These are phyloP conservation scores for Charanyca ferruginea DNA, from an alignment of 2,888 invertebrate species.

Conservation along the genomic window DNA sequence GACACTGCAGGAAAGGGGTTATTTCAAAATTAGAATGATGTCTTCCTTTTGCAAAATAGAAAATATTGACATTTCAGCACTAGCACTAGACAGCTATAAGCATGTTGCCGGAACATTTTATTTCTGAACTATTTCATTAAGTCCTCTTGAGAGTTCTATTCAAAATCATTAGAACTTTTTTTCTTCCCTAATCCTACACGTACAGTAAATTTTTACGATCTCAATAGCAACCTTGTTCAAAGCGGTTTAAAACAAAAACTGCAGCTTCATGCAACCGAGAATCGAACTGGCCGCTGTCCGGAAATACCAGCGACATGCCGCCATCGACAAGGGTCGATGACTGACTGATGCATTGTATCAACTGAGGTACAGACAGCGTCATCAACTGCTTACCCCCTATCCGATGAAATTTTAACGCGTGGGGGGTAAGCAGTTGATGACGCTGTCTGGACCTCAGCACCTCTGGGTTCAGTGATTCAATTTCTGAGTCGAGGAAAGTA, in stretches of 20 bases:
- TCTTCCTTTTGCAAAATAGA: background rate
- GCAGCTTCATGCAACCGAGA: conserved; percentile 34
- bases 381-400: too few relatives aligned
- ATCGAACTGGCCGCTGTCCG: conserved; percentile 57
- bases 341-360: conserved; percentile 41
- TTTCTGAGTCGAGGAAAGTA: background rate
- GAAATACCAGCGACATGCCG: conserved; percentile 60
- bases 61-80: background rate
- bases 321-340: conserved; percentile 56
- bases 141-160: too few relatives aligned
- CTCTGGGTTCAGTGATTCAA: background rate
- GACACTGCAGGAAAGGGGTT: background rate
- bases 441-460: too few relatives aligned
- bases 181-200: background rate
- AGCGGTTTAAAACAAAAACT: conserved; percentile 56
- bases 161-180: background rate
- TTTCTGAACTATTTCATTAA: background rate
- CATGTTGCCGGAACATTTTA: background rate
- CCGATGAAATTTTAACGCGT: too few relatives aligned
- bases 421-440: too few relatives aligned
- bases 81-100: background rate
- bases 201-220: conserved; percentile 19
- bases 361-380: too few relatives aligned
- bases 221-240: conserved; percentile 8
- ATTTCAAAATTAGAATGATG: background rate